Conservation (phyloP, 2,113 vertebrate genomes). For the Dromas ardeola region DNA sequence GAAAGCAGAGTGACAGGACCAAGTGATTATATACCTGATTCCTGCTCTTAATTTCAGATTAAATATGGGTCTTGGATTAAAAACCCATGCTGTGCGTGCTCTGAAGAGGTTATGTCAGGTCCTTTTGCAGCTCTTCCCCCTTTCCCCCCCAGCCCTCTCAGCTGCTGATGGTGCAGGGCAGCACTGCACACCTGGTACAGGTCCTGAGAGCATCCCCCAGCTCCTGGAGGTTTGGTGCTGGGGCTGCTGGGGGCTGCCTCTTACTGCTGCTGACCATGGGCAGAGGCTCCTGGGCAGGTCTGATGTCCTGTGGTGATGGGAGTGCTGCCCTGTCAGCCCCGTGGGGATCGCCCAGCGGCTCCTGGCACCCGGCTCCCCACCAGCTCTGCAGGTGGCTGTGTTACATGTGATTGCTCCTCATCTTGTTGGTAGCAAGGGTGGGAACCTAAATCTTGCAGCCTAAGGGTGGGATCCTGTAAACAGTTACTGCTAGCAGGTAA, state of each 20-base stretch:
- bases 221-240: neutral
- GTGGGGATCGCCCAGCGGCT: neutral
- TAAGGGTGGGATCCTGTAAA: neutral
- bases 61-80: neutral
- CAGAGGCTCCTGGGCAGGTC: neutral
- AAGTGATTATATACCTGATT: neutral
- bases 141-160: accelerated
- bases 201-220: neutral
- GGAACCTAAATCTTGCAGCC: neutral
- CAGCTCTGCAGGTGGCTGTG: neutral
- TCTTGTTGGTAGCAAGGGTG: neutral
- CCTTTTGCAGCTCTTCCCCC: neutral
- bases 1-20: neutral
- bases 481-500: neutral
- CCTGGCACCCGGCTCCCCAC: accelerated
- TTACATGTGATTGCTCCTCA: accelerated
- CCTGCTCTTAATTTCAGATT: neutral
- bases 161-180: neutral
- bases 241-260: neutral
- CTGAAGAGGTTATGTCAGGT: neutral
- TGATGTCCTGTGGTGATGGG: neutral
- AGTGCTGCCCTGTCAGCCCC: neutral
- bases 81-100: neutral
- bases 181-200: neutral
- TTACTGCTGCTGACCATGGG: neutral